Base-by-base conservation (phyloP, 2,113 vertebrate genomes). In the Chinchilla lanigera region DNA sequence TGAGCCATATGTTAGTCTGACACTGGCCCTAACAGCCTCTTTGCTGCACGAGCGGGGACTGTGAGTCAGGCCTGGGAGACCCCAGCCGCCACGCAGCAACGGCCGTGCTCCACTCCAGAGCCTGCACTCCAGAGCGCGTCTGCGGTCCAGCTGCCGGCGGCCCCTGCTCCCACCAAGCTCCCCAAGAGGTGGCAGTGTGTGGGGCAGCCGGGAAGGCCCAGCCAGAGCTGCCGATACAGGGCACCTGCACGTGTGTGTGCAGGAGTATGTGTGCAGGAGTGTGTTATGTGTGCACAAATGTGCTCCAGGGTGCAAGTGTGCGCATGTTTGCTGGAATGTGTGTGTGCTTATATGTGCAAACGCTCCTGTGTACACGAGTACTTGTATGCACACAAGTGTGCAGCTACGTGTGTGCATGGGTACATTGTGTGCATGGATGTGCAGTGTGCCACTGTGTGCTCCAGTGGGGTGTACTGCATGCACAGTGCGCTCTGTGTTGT, bases 1-100 rank as follows among this genome's bases (percentile, higher is more conserved):
- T 98, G 86, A 98, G 97, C 97, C 97, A 96, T 98, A 98, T 98
- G 98, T 99, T 98, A 98, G 98, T 98, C 98, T 98, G 98, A 98
- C 98, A 98, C 98, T 35, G 89, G 95, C 75, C 97, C 98, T 99
- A 98, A 98, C 95, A 60, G 83, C 14, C 94, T 86, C 93, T 98
- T 98, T 98, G 98, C 98, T 95, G 98, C 63, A 96, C 1, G 96
- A 94, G 97, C 93, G 95, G 98, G 98, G 98, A 97, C 93, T 5
- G 84, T 98, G 10, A 82, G 98, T 98, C 98, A 98, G 93, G 90
- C 63, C 58, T 33, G 47, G 56, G 80, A 94, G 38, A 83, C 58
- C 78, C 6, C 35, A 30, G 38, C n/a, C 0, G 4, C 81, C 52
- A 44, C 0, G 26, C 95, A 54, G 78, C 8, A 3, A 52, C 16